Conservation (phyloP, 2,113 vertebrate species). For the Coreoperca whiteheadi region DNA sequence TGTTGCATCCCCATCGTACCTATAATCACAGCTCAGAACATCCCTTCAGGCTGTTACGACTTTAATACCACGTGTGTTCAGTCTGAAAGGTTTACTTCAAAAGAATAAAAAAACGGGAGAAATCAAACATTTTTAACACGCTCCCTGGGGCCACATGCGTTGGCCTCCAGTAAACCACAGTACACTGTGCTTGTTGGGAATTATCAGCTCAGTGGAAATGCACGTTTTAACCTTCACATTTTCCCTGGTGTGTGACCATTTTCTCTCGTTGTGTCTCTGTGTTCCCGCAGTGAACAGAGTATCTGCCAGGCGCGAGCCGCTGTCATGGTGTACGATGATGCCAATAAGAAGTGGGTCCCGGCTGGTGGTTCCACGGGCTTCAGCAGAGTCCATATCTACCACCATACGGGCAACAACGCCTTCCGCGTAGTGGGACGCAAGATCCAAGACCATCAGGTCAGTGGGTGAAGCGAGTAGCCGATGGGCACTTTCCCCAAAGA, state of each 20-base stretch:
- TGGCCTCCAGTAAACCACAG: background rate
- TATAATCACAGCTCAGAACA: background rate
- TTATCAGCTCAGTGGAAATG: background rate
- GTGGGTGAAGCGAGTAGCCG: conserved; percentile 17
- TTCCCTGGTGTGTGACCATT: background rate
- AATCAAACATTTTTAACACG: background rate
- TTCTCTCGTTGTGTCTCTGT: conserved; percentile 22
- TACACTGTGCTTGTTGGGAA: background rate
- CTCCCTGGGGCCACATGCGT: background rate
- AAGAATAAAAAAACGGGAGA: background rate
- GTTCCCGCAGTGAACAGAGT: conserved; percentile 93
- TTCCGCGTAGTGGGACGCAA: conserved; percentile 98
- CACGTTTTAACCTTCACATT: background rate
- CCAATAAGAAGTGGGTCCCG: conserved; percentile 99
- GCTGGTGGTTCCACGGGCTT: conserved; percentile 97
- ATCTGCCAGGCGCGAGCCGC: conserved; percentile 99
- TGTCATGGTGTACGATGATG: conserved; percentile 99
- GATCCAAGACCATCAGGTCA: conserved; percentile 99
- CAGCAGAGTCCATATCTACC: conserved; percentile 99
- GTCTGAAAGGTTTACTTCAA: background rate
- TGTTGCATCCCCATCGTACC: background rate
- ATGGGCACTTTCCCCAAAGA: background rate
- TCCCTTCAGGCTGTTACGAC: background rate
- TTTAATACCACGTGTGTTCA: background rate
- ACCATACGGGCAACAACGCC: conserved; percentile 98